Base-by-base conservation (phyloP, 1,140 invertebrate species). In the Drosophila ananassae region DNA sequence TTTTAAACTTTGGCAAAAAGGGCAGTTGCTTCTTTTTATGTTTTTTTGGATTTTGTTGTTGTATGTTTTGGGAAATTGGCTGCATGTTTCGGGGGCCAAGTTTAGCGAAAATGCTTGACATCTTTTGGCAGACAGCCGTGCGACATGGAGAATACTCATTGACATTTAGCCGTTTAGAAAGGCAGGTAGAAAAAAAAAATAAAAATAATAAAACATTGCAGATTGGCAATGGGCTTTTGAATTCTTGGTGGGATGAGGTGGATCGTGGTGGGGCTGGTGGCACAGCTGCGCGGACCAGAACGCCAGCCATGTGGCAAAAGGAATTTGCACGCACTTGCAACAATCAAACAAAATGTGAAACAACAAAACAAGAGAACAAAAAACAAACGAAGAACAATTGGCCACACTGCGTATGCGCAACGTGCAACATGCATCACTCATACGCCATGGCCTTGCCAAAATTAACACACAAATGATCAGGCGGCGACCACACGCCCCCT, bases 221-320 rank as follows among this genome's bases (percentile, higher is more conserved):
- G 57, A 54, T 75, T 72, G 75, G 57, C 76, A 62, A 51, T 13
- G 10, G 21, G 32, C 41, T 24, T 13, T 51, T 34, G 34, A 22
- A 28, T 68, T 72, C 64, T 71, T 50, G 10, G n/a, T 71, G 54
- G 55, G 64, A 52, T 72, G 64, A 17, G 22, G 4, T 17, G 21
- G 25, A 34, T 25, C 34, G 22, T 6, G 41, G 41, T 21, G 41
- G 41, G 41, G 41, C 41, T 12, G 47, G 21, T 17, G 32, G 54
- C 72, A 66, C 60, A 68, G 81, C 79, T 80, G 66, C 34, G 71
- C 50, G 71, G 46, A 71, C 57, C 66, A 87, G 82, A 85, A 87
- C 60, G 74, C 56, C 74, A 85, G 58, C 66, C 82, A 87, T 64
- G 74, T 87, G 81, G 81, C 82, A 83, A 85, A 71, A 79, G 79